A percentile compares a stretch with the other conserved stretches of the same genome.
These are phyloP conservation scores for Apogon hyalosoma DNA, from an alignment of 2,797 vertebrate species.

Conservation along the genomic window DNA sequence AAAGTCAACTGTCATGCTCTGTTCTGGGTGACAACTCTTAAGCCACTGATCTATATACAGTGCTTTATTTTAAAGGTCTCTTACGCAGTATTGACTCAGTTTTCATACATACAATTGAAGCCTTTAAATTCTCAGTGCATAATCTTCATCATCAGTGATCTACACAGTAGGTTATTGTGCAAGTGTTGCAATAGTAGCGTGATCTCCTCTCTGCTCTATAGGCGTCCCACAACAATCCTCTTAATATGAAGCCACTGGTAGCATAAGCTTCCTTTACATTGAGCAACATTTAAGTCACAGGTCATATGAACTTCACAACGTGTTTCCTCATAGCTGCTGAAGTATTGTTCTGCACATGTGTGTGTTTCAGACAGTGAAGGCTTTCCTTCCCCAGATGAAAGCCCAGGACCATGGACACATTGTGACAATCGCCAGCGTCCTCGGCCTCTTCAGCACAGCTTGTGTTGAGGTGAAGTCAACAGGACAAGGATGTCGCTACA, in stretches of 20 bases:
- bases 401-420: slow-evolving; percentile 70
- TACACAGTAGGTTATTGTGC: slow-evolving; percentile 51
- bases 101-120: background rate
- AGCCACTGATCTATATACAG: background rate
- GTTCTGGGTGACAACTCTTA: slow-evolving; percentile 77
- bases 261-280: slow-evolving; percentile 40
- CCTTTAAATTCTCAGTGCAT: slow-evolving; percentile 11
- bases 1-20: slow-evolving; percentile 81
- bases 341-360: slow-evolving; percentile 16
- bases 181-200: slow-evolving; percentile 31
- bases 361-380: slow-evolving; percentile 72
- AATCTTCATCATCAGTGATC: slow-evolving; percentile 18
- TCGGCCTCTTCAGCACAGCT: slow-evolving; percentile 76
- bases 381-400: slow-evolving; percentile 79
- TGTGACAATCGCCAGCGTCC: slow-evolving; percentile 75
- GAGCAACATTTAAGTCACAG: slow-evolving; percentile 42
- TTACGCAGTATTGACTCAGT: slow-evolving; percentile 4
- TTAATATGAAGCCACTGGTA: slow-evolving; percentile 53
- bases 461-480: slow-evolving; percentile 73
- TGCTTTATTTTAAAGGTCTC: background rate
- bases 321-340: slow-evolving; percentile 18
- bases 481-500: background rate
- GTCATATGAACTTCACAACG: slow-evolving; percentile 1
- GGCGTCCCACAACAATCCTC: slow-evolving; percentile 61
- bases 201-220: slow-evolving; percentile 37